Base-by-base conservation (phyloP, 2,888 invertebrate species). In the Teinopalpus imperialis region DNA sequence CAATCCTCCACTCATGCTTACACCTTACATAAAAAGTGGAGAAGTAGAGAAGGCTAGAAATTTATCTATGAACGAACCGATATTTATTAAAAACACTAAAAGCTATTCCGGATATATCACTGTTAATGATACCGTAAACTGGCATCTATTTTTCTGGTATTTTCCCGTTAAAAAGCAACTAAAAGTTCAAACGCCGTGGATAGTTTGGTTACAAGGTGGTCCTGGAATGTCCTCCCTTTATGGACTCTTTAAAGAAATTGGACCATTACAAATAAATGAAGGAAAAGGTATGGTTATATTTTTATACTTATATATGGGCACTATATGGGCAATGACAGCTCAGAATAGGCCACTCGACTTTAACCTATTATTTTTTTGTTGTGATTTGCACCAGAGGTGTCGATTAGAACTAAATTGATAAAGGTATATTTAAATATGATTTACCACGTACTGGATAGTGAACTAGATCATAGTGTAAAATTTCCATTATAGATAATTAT, bases 121-220 rank as follows among this genome's bases (percentile, higher is more conserved):
- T 0, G 94, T 94, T 2, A 91, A 94, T 66, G 90, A 93, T 64
- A 68, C 81, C 2, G 90, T 78, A 59, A 88, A 92, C 61, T 93
- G 93, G 7, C 93, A 94, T 66, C 73, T 93, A 61, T 94, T 93
- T 75, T 94, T 94, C 72, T 94, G 94, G 94, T 94, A 92, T 63
- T 93, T 94, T 62, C 93, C 93, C 0, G 90, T 92, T 0, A 74
- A 47, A 31, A 45, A 23, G 1, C 9, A 43, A 27, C 27, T 36
- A 81, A 66, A 64, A 6, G 59, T 63, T 2, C 56, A 47, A 6
- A 71, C 80, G 3, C 83, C 83, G 2, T 61, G 79, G 35, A 50
- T 83, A n/a, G 53, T 83, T 18, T 87, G 85, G 86, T 63, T 86
- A 1, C 81, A 87, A 59, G 86, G 86, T 7, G 86, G 86, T 0